Percentiles rank a stretch among this genome's conserved stretches.
These are phyloP conservation scores for Brachirus orientalis DNA, from an alignment of 2,113 vertebrate genomes.

Conservation along the genomic window DNA sequence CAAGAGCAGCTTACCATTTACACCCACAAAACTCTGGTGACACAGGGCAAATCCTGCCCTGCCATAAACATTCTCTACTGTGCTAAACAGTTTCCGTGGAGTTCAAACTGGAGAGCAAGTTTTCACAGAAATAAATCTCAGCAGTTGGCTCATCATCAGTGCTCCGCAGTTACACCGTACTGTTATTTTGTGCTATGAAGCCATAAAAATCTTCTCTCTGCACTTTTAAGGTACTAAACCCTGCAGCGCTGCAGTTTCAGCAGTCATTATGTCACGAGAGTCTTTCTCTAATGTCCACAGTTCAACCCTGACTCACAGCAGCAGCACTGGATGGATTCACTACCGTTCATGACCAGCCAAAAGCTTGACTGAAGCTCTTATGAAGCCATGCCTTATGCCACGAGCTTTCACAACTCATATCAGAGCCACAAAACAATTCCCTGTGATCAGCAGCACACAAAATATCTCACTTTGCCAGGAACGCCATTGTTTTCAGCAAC, in stretches of 20 bases:
- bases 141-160: slow-evolving; percentile 24
- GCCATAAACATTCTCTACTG: slow-evolving; percentile 14
- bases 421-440: slow-evolving; percentile 5
- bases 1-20: background rate
- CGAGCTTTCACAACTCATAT: slow-evolving; percentile 23
- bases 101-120: background rate
- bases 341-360: slow-evolving; percentile 28
- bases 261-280: background rate
- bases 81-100: background rate
- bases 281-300: slow-evolving; percentile 22
- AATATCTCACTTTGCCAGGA: slow-evolving; percentile 1
- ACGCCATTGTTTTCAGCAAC: slow-evolving; percentile 13
- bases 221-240: slow-evolving; percentile 5
- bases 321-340: background rate
- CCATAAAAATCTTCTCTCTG: slow-evolving; percentile 8
- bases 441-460: slow-evolving; percentile 31
- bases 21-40: slow-evolving; percentile 1
- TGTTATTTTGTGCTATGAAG: slow-evolving; percentile 6
- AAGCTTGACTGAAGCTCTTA: slow-evolving; percentile 27
- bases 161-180: background rate
- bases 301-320: background rate
- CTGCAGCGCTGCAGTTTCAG: background rate
- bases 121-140: slow-evolving; percentile 17
- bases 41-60: slow-evolving; percentile 16
- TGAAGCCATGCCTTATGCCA: slow-evolving; percentile 6